Percentiles rank a stretch among this genome's conserved stretches.
phyloP scores from a whole-genome alignment of 2,797 vertebrate genomes.

The Anguilla megastoma region DNA sequence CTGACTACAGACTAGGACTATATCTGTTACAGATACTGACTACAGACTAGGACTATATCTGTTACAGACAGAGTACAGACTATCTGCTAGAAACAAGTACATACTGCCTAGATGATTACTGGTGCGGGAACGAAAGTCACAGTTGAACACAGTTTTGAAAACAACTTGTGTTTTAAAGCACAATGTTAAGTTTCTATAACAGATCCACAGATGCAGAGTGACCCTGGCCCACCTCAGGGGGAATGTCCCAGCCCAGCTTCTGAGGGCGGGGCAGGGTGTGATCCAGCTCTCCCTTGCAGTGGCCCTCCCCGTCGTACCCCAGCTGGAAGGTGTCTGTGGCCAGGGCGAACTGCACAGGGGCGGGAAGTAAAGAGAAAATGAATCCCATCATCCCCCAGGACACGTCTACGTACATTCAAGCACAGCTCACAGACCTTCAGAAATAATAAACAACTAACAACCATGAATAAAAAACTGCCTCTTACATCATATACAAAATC shows the following conservation, averaged over 20 bases:
- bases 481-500: too few relatives aligned
- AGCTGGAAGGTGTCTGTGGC: conserved; percentile 84
- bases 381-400: background rate
- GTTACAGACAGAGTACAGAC: too few relatives aligned
- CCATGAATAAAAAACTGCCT: background rate
- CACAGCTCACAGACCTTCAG: background rate
- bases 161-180: too few relatives aligned
- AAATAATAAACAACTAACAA: background rate
- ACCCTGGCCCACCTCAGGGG: conserved; percentile 69
- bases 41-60: too few relatives aligned
- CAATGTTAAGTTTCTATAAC: background rate
- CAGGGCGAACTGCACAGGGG: conserved; percentile 72
- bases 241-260: conserved; percentile 81
- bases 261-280: conserved; percentile 70
- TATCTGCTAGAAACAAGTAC: too few relatives aligned
- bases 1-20: too few relatives aligned
- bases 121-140: too few relatives aligned
- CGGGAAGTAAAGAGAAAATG: background rate
- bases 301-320: conserved; percentile 79
- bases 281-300: conserved; percentile 80
- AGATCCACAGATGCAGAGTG: background rate
- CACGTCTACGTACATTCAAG: background rate
- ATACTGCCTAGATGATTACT: too few relatives aligned
- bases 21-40: too few relatives aligned
- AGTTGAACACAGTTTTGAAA: too few relatives aligned